Evolutionary conservation across 2,888 invertebrate species (phyloP).

Genomic region (Cheilosia vernalis): DNA sequence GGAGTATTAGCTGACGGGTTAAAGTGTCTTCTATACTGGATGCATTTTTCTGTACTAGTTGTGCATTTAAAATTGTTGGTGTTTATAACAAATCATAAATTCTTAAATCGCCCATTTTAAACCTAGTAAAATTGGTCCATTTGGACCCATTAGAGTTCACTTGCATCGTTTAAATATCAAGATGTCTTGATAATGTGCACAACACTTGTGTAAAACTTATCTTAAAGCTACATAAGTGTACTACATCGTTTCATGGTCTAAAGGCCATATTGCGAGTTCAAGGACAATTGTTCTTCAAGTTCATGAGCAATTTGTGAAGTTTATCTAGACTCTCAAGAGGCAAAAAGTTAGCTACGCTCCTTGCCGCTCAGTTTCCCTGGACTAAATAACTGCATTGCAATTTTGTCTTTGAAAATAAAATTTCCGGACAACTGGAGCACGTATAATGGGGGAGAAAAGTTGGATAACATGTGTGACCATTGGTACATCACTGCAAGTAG

Average conservation of each 20-base stretch:
- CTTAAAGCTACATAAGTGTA: background rate
- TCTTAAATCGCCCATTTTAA: too few species aligned
- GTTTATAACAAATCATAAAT: too few species aligned
- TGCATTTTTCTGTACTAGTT: too few species aligned
- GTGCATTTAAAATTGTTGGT: too few species aligned
- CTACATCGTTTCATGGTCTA: background rate
- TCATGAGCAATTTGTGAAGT: background rate
- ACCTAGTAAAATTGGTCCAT: background rate
- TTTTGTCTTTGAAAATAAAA: background rate
- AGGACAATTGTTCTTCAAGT: background rate
- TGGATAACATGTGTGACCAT: background rate
- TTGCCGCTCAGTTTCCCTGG: background rate
- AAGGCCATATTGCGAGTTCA: background rate
- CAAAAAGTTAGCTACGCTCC: background rate
- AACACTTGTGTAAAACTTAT: background rate
- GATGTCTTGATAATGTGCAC: background rate
- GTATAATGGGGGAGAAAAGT: background rate
- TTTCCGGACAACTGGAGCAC: background rate
- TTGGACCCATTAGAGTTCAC: background rate
- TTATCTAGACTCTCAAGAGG: background rate
- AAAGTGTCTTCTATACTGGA: too few species aligned
- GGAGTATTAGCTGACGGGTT: too few species aligned
- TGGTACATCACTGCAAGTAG: background rate
- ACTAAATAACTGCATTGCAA: background rate
- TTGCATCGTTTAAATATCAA: conserved; percentile 6